These are phyloP conservation scores for Papilio helenus DNA, from an alignment of 1,140 invertebrate species.

Conservation along the genomic window DNA sequence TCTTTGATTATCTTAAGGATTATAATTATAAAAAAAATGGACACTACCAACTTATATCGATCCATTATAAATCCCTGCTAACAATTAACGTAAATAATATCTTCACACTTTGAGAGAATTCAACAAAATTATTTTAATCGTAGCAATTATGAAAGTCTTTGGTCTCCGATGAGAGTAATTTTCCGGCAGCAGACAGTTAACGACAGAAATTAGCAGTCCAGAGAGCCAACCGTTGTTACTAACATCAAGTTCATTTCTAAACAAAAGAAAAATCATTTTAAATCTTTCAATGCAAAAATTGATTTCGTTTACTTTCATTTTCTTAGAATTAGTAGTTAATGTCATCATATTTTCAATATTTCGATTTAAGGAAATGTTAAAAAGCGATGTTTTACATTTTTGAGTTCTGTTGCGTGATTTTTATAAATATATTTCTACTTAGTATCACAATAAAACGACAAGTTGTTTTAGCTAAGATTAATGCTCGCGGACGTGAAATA, in stretches of 20 bases:
- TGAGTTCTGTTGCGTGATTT: no score
- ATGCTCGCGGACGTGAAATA: background rate
- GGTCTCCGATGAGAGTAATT: constrained; percentile 76
- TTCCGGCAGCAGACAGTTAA: constrained; percentile 58
- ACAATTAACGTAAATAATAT: constrained; percentile 13
- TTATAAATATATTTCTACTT: no score
- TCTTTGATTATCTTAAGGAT: no score
- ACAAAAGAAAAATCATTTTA: background rate
- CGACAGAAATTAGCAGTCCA: constrained; percentile 14
- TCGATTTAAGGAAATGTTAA: no score
- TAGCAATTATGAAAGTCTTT: constrained; percentile 78
- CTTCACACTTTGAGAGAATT: constrained; percentile 57
- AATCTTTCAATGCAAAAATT: background rate
- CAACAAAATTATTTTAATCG: constrained; percentile 67
- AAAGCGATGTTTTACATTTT: no score
- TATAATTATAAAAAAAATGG: background rate
- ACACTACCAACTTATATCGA: background rate
- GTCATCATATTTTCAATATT: no score
- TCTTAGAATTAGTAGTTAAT: background rate
- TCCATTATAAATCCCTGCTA: background rate
- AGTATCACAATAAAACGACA: background rate
- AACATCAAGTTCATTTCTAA: background rate
- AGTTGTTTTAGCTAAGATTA: constrained; percentile 5
- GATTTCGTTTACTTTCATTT: no score
- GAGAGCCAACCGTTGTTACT: constrained; percentile 14